Conservation (phyloP, 2,888 invertebrate genomes). For the Polydrusus tereticollis region DNA sequence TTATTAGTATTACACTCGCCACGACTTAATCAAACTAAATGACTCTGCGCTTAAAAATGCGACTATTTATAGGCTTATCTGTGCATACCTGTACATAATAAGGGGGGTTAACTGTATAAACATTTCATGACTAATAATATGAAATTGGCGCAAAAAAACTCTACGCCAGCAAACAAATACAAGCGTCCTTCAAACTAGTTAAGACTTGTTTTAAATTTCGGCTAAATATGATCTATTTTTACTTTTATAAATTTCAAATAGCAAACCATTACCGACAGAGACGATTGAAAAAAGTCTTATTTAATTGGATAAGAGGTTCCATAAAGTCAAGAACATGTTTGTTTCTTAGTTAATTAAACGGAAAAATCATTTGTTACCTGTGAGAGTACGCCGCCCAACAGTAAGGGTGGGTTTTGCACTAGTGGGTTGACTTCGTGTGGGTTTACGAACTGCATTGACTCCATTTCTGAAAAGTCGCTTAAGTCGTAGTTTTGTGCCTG, state of each 20-base stretch:
- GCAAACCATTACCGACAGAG: no score
- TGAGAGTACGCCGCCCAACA: conserved; percentile 2
- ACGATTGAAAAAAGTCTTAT: no score
- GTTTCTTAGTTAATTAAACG: no score
- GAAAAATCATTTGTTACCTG: no score
- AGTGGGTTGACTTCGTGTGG: conserved; percentile 60
- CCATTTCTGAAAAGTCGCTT: conserved; percentile 55
- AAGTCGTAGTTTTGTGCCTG: conserved; percentile 47
- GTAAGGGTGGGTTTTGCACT: conserved; percentile 14
- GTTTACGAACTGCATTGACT: conserved; percentile 58
- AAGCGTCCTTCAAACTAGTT: not conserved
- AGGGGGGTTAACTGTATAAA: not conserved
- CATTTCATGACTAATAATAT: not conserved
- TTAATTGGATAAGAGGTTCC: no score
- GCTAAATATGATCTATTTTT: no score
- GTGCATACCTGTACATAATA: not conserved
- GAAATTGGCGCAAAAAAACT: not conserved
- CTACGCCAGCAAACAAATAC: not conserved
- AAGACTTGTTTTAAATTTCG: not conserved
- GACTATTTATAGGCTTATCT: not conserved
- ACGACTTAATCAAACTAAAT: not conserved
- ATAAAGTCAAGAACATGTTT: no score
- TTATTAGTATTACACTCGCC: not conserved
- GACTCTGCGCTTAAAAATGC: not conserved
- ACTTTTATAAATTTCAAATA: no score